These are phyloP conservation scores for Colaptes auratus DNA, from an alignment of 2,113 vertebrate species.

Conservation along the genomic window DNA sequence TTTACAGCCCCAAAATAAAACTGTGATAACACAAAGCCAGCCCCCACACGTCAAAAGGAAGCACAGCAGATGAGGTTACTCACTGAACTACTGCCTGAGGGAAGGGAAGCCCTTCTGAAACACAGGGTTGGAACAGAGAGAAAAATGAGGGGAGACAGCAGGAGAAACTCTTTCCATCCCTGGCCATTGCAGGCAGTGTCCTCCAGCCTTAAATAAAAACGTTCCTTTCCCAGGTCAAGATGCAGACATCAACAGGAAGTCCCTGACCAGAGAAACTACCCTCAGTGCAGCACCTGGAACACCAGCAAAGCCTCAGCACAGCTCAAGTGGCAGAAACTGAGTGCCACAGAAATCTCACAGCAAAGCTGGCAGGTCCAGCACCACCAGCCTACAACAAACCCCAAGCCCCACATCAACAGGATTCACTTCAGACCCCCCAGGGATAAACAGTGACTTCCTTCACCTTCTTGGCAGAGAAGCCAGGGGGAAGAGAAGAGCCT, in stretches of 20 bases:
- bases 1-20: conserved; percentile 33
- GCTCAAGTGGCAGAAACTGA: not conserved
- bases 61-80: not conserved
- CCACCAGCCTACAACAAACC: not conserved
- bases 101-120: conserved; percentile 50
- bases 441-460: not conserved
- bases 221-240: not conserved
- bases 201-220: not conserved
- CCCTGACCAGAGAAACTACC: not conserved
- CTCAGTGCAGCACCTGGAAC: not conserved
- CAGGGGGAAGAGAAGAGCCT: not conserved
- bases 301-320: not conserved
- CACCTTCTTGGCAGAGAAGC: not conserved
- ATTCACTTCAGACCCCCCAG: not conserved
- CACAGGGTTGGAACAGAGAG: not conserved
- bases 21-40: not conserved
- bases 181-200: not conserved
- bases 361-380: not conserved
- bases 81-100: conserved; percentile 12
- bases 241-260: not conserved
- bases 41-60: not conserved
- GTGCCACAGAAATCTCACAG: not conserved
- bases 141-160: not conserved
- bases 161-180: not conserved
- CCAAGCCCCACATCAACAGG: not conserved